Conservation (phyloP, 2,113 vertebrate genomes). For the Halichoeres trimaculatus region DNA sequence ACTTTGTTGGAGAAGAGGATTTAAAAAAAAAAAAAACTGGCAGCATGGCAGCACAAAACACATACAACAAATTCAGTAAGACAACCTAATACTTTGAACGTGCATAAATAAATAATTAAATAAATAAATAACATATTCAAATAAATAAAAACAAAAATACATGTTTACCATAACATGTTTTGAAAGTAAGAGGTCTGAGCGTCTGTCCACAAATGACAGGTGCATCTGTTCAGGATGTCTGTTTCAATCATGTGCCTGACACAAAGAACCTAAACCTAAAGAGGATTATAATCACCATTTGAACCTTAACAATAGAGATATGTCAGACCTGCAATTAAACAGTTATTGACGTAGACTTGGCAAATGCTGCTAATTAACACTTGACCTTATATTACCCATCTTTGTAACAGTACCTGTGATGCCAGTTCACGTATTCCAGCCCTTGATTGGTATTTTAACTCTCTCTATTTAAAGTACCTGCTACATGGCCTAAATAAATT, state of each 20-base stretch:
- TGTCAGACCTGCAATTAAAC: neutral
- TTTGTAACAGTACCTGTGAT: neutral
- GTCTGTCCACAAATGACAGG: neutral
- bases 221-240: neutral
- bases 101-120: too few species aligned
- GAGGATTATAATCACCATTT: neutral
- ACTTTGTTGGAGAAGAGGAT: too few species aligned
- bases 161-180: neutral
- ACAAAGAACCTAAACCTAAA: neutral
- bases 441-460: neutral
- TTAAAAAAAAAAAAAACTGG: too few species aligned
- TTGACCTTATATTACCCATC: neutral
- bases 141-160: too few species aligned
- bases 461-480: conserved; percentile 1
- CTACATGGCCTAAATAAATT: neutral
- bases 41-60: too few species aligned
- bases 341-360: neutral
- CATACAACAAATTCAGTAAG: too few species aligned
- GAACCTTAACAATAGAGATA: neutral
- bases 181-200: neutral
- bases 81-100: too few species aligned
- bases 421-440: too few species aligned
- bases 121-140: too few species aligned
- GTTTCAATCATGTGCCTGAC: neutral
- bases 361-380: neutral